Evolutionary conservation across 2,888 invertebrate species (phyloP).

Genomic region (Congeria kusceri): DNA sequence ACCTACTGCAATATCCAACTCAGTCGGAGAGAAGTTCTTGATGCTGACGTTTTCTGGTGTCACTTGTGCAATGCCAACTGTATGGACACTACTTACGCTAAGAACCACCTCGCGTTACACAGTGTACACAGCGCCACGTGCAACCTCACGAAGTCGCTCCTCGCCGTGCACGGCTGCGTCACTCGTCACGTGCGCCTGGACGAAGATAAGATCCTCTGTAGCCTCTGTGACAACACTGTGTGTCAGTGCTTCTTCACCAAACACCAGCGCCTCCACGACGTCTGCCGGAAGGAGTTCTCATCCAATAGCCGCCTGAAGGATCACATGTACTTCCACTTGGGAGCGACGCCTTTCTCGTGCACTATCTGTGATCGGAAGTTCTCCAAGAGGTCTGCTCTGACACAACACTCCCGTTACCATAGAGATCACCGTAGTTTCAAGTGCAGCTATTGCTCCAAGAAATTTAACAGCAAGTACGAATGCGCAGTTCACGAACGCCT

Average conservation of each 20-base stretch:
- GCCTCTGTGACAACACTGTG: constrained; percentile 55
- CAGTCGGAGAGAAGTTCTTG: not conserved
- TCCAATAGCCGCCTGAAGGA: constrained; percentile 59
- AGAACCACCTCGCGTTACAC: constrained; percentile 41
- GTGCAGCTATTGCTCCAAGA: constrained; percentile 52
- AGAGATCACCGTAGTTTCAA: constrained; percentile 47
- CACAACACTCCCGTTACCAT: constrained; percentile 61
- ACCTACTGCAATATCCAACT: not conserved
- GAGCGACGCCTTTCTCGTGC: constrained; percentile 47
- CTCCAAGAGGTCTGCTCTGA: constrained; percentile 54
- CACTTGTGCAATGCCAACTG: constrained; percentile 58
- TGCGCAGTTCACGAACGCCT: constrained; percentile 57
- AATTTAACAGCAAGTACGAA: constrained; percentile 61
- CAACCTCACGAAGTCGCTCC: constrained; percentile 33
- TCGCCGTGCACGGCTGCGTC: constrained; percentile 42
- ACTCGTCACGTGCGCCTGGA: constrained; percentile 37
- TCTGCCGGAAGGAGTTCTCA: constrained; percentile 53
- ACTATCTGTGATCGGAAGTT: constrained; percentile 50
- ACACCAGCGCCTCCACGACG: constrained; percentile 56
- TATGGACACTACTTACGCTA: constrained; percentile 39
- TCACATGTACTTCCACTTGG: constrained; percentile 54
- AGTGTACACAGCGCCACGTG: constrained; percentile 26
- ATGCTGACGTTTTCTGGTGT: constrained; percentile 49
- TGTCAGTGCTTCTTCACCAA: constrained; percentile 58
- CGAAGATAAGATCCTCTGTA: constrained; percentile 52